phyloP scores from a whole-genome alignment of 1,140 invertebrate species.

The Drosophila mayri region DNA sequence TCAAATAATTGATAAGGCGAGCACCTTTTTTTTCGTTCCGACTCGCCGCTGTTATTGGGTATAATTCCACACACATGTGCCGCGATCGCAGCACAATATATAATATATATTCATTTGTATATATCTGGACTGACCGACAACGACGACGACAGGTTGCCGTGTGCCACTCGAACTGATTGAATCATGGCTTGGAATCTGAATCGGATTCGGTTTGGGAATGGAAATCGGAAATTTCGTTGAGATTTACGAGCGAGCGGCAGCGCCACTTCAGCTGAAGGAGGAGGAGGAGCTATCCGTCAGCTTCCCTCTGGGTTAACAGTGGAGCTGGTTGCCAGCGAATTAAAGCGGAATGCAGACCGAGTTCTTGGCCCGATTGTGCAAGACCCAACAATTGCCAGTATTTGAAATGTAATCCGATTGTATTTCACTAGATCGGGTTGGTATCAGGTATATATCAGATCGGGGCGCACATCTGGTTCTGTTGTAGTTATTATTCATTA shows the following conservation, averaged over 20 bases:
- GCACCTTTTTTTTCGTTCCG: neutral
- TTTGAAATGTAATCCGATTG: neutral
- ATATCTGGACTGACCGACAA: slow-evolving; percentile 20
- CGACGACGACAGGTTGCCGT: slow-evolving; percentile 33
- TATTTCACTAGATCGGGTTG: neutral
- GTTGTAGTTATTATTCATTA: neutral
- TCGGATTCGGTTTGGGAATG: slow-evolving; percentile 1
- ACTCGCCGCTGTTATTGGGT: slow-evolving; percentile 11
- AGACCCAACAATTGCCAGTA: neutral
- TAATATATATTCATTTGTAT: slow-evolving; percentile 2
- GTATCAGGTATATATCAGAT: neutral
- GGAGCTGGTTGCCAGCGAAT: neutral
- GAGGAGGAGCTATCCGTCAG: neutral
- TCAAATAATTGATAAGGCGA: slow-evolving; percentile 60
- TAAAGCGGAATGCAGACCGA: slow-evolving; percentile 14
- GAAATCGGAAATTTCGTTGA: slow-evolving; percentile 30
- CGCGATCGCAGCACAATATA: slow-evolving; percentile 2
- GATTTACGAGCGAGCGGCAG: slow-evolving; percentile 29
- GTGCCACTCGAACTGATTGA: slow-evolving; percentile 49
- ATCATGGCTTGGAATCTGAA: slow-evolving; percentile 31
- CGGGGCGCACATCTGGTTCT: neutral
- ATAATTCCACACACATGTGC: slow-evolving; percentile 30
- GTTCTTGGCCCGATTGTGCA: slow-evolving; percentile 28
- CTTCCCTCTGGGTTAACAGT: neutral
- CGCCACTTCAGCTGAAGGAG: neutral